A percentile compares a stretch with the other conserved stretches of the same genome.
Conservation (phyloP, 1,140 invertebrate species). For the Orussus abietinus region DNA sequence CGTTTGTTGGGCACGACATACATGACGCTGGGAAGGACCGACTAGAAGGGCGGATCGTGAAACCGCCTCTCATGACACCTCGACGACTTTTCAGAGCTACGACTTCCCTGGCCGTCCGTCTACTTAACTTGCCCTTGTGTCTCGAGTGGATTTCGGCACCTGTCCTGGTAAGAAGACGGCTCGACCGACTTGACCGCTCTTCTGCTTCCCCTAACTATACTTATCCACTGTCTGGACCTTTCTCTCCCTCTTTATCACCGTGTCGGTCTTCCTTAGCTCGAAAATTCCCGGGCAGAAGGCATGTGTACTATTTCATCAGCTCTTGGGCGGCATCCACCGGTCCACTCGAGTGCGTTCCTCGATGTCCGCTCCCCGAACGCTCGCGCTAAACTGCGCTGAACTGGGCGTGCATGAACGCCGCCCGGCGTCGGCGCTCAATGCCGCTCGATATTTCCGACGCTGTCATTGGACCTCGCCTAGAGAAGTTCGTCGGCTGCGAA, state of each 20-base stretch:
- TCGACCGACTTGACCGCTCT: too few species aligned
- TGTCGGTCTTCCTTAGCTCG: constrained; percentile 10
- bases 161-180: too few species aligned
- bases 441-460: constrained; percentile 33
- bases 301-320: too few species aligned
- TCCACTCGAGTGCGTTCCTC: too few species aligned
- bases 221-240: too few species aligned
- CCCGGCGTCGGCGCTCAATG: constrained; percentile 38
- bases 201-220: too few species aligned
- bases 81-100: constrained; percentile 43
- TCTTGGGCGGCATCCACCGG: too few species aligned
- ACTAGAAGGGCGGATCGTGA: constrained; percentile 51
- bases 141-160: too few species aligned
- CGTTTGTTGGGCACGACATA: constrained; percentile 53
- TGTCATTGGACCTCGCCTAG: background rate
- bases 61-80: constrained; percentile 55
- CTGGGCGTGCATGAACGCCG: constrained; percentile 26
- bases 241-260: constrained; percentile 9
- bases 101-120: constrained; percentile 28
- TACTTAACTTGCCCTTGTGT: constrained; percentile 8
- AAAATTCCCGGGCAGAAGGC: too few species aligned
- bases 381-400: constrained; percentile 39
- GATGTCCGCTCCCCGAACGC: constrained; percentile 22
- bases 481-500: background rate
- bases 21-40: constrained; percentile 52